Conservation (phyloP, 2,888 invertebrate species). For the Oscheius sp. region DNA sequence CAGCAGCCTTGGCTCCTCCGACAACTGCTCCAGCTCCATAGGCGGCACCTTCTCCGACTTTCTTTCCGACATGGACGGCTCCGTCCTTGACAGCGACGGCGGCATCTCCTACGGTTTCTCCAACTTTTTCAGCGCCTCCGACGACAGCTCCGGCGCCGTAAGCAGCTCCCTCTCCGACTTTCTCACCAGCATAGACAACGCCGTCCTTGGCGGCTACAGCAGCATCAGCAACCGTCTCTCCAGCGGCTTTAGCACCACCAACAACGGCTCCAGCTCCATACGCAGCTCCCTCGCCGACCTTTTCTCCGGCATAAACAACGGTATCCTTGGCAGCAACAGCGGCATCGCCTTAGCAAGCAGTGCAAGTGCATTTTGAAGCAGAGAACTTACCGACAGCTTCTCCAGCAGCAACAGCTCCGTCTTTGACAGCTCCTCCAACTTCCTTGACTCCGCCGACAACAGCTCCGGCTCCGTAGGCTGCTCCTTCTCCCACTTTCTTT, state of each 20-base stretch:
- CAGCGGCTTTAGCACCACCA: conserved; percentile 28
- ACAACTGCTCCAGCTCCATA: conserved; percentile 12
- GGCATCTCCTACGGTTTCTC: neutral
- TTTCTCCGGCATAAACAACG: conserved; percentile 1
- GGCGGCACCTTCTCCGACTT: conserved; percentile 4
- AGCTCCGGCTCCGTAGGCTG: conserved; percentile 4
- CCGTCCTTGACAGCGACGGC: conserved; percentile 9
- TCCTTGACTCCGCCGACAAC: conserved; percentile 33
- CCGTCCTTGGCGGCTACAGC: conserved; percentile 9
- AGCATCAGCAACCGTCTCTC: conserved; percentile 26
- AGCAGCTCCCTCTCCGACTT: conserved; percentile 4
- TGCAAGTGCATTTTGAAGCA: neutral
- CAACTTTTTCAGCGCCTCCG: neutral
- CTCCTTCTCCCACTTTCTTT: conserved; percentile 21
- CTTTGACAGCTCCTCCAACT: neutral
- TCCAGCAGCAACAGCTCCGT: conserved; percentile 34
- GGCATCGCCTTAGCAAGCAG: conserved; percentile 22
- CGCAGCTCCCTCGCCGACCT: conserved; percentile 15
- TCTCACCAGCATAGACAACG: neutral
- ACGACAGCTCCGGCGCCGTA: neutral
- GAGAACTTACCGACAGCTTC: conserved; percentile 39
- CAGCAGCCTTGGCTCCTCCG: conserved; percentile 18
- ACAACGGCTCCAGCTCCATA: neutral
- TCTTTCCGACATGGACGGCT: conserved; percentile 1
- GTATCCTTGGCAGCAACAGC: conserved; percentile 27